Base-by-base conservation (phyloP, 2,888 invertebrate genomes). In the Sepioteuthis lessoniana region DNA sequence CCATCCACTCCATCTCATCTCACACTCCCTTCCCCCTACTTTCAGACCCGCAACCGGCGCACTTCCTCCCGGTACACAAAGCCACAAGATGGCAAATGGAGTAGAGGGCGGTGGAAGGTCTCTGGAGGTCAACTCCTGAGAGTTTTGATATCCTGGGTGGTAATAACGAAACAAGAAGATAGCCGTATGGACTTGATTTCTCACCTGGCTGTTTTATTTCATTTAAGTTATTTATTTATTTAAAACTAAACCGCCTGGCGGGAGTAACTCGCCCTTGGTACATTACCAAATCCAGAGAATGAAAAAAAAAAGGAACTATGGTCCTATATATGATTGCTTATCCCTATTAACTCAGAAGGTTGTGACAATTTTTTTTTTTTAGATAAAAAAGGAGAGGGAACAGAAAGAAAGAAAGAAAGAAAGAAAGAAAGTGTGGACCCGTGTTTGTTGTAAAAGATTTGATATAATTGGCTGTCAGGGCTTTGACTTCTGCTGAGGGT, bases 31-130 rank as follows among this genome's bases (percentile, higher is more conserved):
- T 35, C n/a, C 76, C 10, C n/a, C 10, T n/a, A n/a, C n/a, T 4
- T n/a, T 31, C 28, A 31, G 10, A 13, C 28, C 31, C 60, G 3
- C 60, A 1, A 31, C 31, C 25, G 0, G 31, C 31, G 10, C 19
- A 76, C 76, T 76, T 76, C 76, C 76, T 76, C 16, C 3, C 0
- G 3, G n/a, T 19, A 35, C 16, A 76, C 76, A 76, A 76, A 76
- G 76, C 76, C 76, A n/a, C n/a, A 76, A n/a, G n/a, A 76, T 76
- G n/a, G 76, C n/a, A n/a, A 16, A 76, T 76, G n/a, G 76, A 76
- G n/a, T n/a, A 76, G 76, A 76, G n/a, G 76, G 76, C n/a, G 76
- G n/a, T 76, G 76, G 76, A 76, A 76, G 76, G 76, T 76, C 76
- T 16, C 19, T 35, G 76, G 76, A 21, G 76, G 76, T 76, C 76